Evolutionary conservation across 2,113 vertebrate species (phyloP).

Genomic region (Callorhinus ursinus): DNA sequence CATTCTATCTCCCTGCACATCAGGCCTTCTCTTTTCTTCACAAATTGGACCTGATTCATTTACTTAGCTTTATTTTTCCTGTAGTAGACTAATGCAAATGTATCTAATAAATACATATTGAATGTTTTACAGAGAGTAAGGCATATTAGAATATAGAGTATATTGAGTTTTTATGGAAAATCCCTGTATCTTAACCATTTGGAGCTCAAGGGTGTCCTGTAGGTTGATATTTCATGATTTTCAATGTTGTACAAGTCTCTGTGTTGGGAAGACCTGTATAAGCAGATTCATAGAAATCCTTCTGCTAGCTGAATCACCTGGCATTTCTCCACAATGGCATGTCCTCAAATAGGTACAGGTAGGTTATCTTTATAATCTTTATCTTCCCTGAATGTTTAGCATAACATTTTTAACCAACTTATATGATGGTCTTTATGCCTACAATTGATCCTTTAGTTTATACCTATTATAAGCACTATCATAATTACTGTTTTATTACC

Average conservation of each 20-base stretch:
- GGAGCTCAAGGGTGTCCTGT: neutral
- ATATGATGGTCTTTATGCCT: neutral
- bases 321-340: neutral
- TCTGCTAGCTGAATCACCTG: neutral
- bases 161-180: slow-evolving; percentile 32
- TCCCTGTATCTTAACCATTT: neutral
- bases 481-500: slow-evolving; percentile 24
- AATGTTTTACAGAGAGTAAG: neutral
- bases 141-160: neutral
- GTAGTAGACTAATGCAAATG: neutral
- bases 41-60: neutral
- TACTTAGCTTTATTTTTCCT: slow-evolving; percentile 35
- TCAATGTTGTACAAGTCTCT: neutral
- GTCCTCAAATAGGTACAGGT: neutral
- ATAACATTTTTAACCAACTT: neutral
- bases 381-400: neutral
- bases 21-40: neutral
- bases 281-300: neutral
- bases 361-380: neutral
- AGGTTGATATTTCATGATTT: neutral
- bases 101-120: neutral
- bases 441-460: neutral
- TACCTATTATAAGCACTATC: neutral
- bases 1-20: neutral
- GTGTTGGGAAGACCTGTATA: neutral